Evolutionary conservation across 2,113 vertebrate genomes (phyloP).

Genomic region (Helogale parvula): DNA sequence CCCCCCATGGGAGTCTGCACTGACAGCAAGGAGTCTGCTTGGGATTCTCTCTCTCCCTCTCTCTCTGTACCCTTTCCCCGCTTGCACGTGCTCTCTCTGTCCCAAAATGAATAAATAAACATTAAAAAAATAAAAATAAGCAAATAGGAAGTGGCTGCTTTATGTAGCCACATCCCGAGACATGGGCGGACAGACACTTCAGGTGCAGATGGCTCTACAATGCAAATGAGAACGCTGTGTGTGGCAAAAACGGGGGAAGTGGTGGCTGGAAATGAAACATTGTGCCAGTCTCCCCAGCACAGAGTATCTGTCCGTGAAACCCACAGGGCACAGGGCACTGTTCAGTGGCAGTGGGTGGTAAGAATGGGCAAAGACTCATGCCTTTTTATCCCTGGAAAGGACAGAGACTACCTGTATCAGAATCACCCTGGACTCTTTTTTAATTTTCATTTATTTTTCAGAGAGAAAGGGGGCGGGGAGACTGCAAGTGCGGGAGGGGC

Average conservation of each 20-base stretch:
- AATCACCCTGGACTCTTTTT: neutral
- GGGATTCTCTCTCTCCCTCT: too few relatives aligned
- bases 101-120: too few relatives aligned
- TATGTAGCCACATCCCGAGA: neutral
- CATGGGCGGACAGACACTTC: neutral
- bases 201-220: neutral
- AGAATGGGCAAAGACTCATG: neutral
- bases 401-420: neutral
- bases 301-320: neutral
- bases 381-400: neutral
- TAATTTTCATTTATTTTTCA: too few relatives aligned
- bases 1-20: too few relatives aligned
- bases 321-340: neutral
- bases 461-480: too few relatives aligned
- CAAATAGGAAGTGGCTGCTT: conserved; percentile 15
- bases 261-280: neutral
- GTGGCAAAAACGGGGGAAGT: neutral
- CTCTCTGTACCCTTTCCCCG: too few relatives aligned
- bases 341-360: neutral
- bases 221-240: neutral
- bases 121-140: neutral
- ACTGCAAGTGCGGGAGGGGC: too few relatives aligned
- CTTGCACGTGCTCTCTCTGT: too few relatives aligned
- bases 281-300: neutral
- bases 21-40: too few relatives aligned